phyloP scores from a whole-genome alignment of 2,888 invertebrate species.

The Ceratothoa steindachneri region DNA sequence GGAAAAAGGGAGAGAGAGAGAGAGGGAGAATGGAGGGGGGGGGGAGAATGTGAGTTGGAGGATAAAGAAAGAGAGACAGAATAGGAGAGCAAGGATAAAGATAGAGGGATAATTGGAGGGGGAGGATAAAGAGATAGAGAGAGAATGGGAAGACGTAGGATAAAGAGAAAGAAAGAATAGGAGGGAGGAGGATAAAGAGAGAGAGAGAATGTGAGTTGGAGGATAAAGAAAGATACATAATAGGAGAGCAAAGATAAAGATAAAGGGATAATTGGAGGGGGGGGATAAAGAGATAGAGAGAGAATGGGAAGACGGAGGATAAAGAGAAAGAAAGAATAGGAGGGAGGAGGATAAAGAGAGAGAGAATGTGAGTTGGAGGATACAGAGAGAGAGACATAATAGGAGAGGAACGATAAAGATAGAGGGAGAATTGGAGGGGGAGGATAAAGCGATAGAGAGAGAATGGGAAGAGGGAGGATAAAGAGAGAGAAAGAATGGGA shows the following conservation, averaged over 20 bases:
- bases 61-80: neutral
- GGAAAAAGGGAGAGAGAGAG: neutral
- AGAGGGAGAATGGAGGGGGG: neutral
- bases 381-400: too few relatives aligned
- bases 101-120: neutral
- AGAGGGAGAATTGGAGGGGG: conserved; percentile 8
- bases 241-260: too few relatives aligned
- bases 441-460: conserved; percentile 11
- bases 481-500: neutral
- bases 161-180: neutral
- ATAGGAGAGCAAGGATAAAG: neutral
- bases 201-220: neutral
- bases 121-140: neutral
- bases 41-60: too few relatives aligned
- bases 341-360: neutral
- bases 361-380: too few relatives aligned
- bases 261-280: neutral
- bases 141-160: neutral
- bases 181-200: conserved; percentile 8
- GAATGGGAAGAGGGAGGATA: neutral
- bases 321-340: neutral
- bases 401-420: too few relatives aligned
- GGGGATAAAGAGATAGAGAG: neutral
- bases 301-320: neutral
- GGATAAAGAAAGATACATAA: neutral